These are phyloP conservation scores for Cordylochernes scorpioides DNA, from an alignment of 2,888 invertebrate species.

Conservation along the genomic window DNA sequence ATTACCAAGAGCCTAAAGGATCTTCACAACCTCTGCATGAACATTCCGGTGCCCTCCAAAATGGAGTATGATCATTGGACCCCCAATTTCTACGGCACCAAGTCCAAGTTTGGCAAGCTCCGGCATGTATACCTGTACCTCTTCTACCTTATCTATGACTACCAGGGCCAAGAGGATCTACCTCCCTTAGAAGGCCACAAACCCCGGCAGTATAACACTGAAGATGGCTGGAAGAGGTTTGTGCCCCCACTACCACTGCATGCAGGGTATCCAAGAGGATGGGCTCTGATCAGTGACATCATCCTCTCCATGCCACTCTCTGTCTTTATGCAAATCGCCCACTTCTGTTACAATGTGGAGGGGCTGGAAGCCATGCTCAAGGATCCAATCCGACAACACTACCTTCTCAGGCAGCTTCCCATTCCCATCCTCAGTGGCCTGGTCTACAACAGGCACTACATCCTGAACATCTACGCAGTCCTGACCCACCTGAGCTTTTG, in stretches of 20 bases:
- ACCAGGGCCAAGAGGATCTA: constrained; percentile 20
- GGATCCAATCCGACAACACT: constrained; percentile 38
- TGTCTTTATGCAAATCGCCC: constrained; percentile 37
- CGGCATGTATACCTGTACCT: constrained; percentile 41
- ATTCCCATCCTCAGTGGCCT: constrained; percentile 27
- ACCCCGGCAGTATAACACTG: constrained; percentile 18
- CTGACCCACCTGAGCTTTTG: constrained; percentile 34
- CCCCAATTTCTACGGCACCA: too few species aligned
- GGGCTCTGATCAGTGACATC: constrained; percentile 40
- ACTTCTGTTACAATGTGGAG: constrained; percentile 30
- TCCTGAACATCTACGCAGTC: constrained; percentile 30
- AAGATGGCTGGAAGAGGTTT: constrained; percentile 40
- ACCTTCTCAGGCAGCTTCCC: constrained; percentile 33
- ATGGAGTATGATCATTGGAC: too few species aligned
- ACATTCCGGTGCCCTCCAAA: too few species aligned
- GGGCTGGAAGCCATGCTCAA: constrained; percentile 31
- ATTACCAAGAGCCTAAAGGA: too few species aligned
- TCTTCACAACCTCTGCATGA: too few species aligned
- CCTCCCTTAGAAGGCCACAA: too few species aligned
- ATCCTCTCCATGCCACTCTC: constrained; percentile 39
- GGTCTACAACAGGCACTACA: constrained; percentile 30
- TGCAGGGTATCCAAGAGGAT: constrained; percentile 30
- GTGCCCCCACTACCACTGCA: constrained; percentile 33
- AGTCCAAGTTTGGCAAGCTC: too few species aligned
- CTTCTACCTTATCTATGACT: constrained; percentile 37